Evolutionary conservation across 2,888 invertebrate genomes (phyloP).

Genomic region (Apotomis capreana): DNA sequence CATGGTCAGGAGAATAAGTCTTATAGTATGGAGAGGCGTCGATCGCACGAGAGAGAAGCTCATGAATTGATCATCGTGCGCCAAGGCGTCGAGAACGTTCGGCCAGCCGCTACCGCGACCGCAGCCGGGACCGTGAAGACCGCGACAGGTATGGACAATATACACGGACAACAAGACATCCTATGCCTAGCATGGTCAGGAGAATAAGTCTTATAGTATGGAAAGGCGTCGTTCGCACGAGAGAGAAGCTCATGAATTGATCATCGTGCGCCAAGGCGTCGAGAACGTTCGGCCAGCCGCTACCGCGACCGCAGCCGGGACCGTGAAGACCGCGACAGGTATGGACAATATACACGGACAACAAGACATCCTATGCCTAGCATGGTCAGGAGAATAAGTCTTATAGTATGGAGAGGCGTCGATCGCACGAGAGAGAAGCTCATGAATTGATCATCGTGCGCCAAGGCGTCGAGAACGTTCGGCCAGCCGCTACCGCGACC

Average conservation of each 20-base stretch:
- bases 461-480: conserved; percentile 74
- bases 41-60: conserved; percentile 65
- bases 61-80: conserved; percentile 69
- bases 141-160: conserved; percentile 64
- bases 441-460: conserved; percentile 63
- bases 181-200: no score
- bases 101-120: conserved; percentile 71
- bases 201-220: conserved; percentile 62
- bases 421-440: conserved; percentile 47
- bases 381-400: conserved; percentile 46
- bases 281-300: conserved; percentile 71
- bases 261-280: conserved; percentile 72
- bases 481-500: conserved; percentile 71
- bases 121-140: conserved; percentile 75
- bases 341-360: not conserved
- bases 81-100: conserved; percentile 74
- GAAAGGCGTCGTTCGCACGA: conserved; percentile 52
- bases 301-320: conserved; percentile 76
- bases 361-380: no score
- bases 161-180: not conserved
- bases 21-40: no score
- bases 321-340: conserved; percentile 77
- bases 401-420: conserved; percentile 67
- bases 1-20: no score
- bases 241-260: conserved; percentile 55